Evolutionary conservation across 2,113 vertebrate species (phyloP).

Genomic region (Syngnathus typhle): DNA sequence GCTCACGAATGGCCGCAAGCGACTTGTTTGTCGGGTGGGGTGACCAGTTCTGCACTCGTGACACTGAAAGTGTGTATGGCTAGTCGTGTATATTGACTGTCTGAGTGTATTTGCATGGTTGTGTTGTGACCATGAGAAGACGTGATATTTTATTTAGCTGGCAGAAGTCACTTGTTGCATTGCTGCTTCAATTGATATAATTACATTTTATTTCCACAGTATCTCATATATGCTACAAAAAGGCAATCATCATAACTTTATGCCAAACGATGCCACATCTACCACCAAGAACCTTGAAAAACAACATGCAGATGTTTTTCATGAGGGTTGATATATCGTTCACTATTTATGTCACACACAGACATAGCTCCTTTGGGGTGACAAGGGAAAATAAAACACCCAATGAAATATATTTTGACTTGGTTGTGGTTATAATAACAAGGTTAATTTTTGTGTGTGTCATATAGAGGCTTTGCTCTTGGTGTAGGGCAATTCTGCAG

Average conservation of each 20-base stretch:
- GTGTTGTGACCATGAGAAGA: slow-evolving; percentile 31
- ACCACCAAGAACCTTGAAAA: too few relatives aligned
- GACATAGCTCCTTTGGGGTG: not conserved
- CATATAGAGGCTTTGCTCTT: not conserved
- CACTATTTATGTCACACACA: too few relatives aligned
- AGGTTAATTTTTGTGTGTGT: not conserved
- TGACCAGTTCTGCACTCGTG: slow-evolving; percentile 45
- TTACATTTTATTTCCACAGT: slow-evolving; percentile 26
- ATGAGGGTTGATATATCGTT: too few relatives aligned
- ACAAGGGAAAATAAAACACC: not conserved
- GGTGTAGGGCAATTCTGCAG: not conserved
- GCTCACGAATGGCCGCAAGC: slow-evolving; percentile 51
- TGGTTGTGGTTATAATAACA: not conserved
- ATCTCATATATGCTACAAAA: slow-evolving; percentile 11
- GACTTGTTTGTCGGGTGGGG: slow-evolving; percentile 44
- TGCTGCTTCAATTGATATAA: slow-evolving; percentile 34
- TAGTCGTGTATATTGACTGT: not conserved
- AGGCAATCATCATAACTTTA: too few relatives aligned
- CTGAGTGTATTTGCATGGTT: not conserved
- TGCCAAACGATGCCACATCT: too few relatives aligned
- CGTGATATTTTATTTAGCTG: slow-evolving; percentile 38
- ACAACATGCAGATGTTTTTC: too few relatives aligned
- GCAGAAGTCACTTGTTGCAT: slow-evolving; percentile 45
- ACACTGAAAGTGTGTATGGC: slow-evolving; percentile 50
- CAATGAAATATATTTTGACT: not conserved